Conservation (phyloP, 2,888 invertebrate genomes). For the Troides helena region DNA sequence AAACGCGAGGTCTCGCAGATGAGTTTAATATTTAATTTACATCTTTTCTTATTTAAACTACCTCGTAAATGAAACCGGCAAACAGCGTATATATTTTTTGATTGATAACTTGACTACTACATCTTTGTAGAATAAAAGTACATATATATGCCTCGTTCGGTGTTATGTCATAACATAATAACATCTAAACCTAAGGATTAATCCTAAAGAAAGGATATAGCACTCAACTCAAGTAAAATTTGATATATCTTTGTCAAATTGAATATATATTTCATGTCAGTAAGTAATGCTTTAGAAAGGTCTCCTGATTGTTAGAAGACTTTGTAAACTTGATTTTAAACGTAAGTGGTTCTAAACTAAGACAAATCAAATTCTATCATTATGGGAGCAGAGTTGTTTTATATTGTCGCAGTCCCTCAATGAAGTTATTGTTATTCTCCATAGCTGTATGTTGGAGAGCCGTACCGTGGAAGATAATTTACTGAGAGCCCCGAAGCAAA, state of each 20-base stretch:
- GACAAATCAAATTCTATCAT: neutral
- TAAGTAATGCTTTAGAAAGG: too few relatives aligned
- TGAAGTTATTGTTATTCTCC: conserved; percentile 27
- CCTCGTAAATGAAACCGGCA: neutral
- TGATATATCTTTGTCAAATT: too few relatives aligned
- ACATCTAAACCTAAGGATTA: too few relatives aligned
- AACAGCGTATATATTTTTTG: neutral
- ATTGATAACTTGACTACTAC: neutral
- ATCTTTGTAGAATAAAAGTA: neutral
- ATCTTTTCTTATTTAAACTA: neutral
- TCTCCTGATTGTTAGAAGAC: neutral
- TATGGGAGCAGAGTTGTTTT: conserved; percentile 6
- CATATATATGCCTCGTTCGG: neutral
- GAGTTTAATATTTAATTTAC: neutral
- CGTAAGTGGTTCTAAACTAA: neutral
- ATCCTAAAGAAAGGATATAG: too few relatives aligned
- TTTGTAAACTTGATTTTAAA: neutral
- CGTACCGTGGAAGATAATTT: conserved; percentile 24
- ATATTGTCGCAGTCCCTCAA: conserved; percentile 12
- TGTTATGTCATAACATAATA: too few relatives aligned
- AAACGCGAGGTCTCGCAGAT: conserved; percentile 6
- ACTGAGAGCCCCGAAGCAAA: conserved; percentile 31
- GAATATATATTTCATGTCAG: too few relatives aligned
- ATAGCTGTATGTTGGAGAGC: conserved; percentile 11
- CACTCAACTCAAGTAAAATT: too few relatives aligned